These are phyloP conservation scores for Rissa tridactyla DNA, from an alignment of 2,113 vertebrate genomes.

Conservation along the genomic window DNA sequence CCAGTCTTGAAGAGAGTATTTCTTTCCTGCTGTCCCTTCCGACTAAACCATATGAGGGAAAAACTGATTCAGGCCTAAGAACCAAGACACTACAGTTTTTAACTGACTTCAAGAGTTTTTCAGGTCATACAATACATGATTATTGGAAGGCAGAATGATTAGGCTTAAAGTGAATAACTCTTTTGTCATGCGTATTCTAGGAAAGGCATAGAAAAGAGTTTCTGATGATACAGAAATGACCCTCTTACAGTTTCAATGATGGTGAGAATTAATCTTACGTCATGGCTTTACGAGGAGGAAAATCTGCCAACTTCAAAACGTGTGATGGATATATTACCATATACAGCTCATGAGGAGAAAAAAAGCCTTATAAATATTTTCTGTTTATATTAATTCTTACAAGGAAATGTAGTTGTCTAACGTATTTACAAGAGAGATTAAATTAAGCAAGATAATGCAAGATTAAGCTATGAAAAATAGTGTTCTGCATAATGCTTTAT, in stretches of 20 bases:
- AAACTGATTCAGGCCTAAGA: background rate
- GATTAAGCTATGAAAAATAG: constrained; percentile 66
- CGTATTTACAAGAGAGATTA: constrained; percentile 72
- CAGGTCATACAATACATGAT: background rate
- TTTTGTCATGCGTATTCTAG: background rate
- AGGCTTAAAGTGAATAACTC: background rate
- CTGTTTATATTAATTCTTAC: constrained; percentile 69
- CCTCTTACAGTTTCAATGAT: background rate
- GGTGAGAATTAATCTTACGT: background rate
- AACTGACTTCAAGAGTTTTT: background rate
- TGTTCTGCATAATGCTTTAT: constrained; percentile 75
- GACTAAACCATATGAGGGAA: background rate
- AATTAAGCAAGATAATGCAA: constrained; percentile 76
- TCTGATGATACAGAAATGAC: constrained; percentile 3
- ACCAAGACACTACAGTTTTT: background rate
- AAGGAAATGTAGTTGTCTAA: constrained; percentile 69
- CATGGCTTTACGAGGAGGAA: constrained; percentile 36
- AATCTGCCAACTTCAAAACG: constrained; percentile 49
- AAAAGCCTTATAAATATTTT: constrained; percentile 75
- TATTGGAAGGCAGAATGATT: background rate
- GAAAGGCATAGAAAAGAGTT: background rate
- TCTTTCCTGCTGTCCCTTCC: background rate
- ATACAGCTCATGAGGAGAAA: constrained; percentile 16
- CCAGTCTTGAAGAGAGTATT: background rate
- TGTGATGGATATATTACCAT: constrained; percentile 38